Base-by-base conservation (phyloP, 53 echinoderm and acorn worm species). In the Temnopleurus reevesii region DNA sequence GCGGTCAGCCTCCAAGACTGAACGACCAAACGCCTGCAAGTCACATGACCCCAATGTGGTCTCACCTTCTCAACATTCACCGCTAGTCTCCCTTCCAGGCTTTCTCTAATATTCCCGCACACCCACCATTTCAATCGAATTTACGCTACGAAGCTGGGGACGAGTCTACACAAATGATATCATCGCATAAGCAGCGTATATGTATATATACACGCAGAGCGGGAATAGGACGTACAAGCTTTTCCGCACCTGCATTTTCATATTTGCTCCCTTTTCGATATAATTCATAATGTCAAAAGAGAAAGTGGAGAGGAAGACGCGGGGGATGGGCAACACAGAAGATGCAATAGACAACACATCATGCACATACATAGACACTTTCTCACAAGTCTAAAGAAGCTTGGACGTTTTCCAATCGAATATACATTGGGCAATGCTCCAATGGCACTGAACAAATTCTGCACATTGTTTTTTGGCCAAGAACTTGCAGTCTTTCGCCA, bases 241-340 rank as follows among this genome's bases (percentile, higher is more conserved):
- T 31, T 83, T 83, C 86, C 44, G 61, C 61, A 61, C 59, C 61
- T 46, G 61, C 86, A 86, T 86, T 86, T 86, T 86, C 86, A 86
- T 86, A 59, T 86, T 83, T 83, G 83, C 36, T 86, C 86, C 86
- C 86, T 86, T 86, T 86, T 19, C 86, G 60, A 59, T 86, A 86
- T 86, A 86, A 86, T 86, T 86, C 86, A 86, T 83, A 83, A 56
- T 86, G 86, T 86, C 86, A 86, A 60, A 86, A 60, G 49, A 59
- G 79, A 79, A 49, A 28, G 79, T 47, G 28, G 53, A 51, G 53
- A 21, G 28, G 45, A 79, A 29, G 79, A n/a, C 79, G 79, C 30
- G 5, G 79, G 41, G 79, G 79, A 79, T 26, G 49, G 49, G 49
- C n/a, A 36, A 21, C 4, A 18, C 30, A n/a, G n/a, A n/a, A n/a